phyloP scores from a whole-genome alignment of 2,797 vertebrate genomes.

The Gouania willdenowi region DNA sequence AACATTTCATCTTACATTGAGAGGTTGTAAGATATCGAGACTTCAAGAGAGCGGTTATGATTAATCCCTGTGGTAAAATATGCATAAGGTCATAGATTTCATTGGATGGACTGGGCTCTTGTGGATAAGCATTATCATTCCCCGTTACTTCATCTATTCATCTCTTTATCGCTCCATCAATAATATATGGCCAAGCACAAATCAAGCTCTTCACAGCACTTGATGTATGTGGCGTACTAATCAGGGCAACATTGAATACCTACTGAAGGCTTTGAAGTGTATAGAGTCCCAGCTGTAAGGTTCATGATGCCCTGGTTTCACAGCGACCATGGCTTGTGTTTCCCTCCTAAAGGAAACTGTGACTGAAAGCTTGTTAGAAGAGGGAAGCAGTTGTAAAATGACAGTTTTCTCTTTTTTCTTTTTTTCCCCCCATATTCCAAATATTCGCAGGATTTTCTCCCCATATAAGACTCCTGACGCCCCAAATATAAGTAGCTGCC shows the following conservation, averaged over 20 bases:
- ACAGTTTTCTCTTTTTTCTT: slow-evolving; percentile 20
- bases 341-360: too few relatives aligned
- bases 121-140: slow-evolving; percentile 24
- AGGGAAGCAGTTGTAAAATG: slow-evolving; percentile 5
- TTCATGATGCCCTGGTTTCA: too few relatives aligned
- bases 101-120: slow-evolving; percentile 16
- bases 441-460: slow-evolving; percentile 43
- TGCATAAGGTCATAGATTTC: slow-evolving; percentile 36
- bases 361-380: too few relatives aligned
- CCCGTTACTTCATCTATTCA: too few relatives aligned
- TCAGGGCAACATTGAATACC: slow-evolving; percentile 11
- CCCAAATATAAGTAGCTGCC: slow-evolving; percentile 36
- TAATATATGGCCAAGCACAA: slow-evolving; percentile 39
- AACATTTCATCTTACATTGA: slow-evolving; percentile 47
- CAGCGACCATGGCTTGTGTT: too few relatives aligned
- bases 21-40: slow-evolving; percentile 20
- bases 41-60: slow-evolving; percentile 25
- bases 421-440: slow-evolving; percentile 26
- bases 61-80: slow-evolving; percentile 48
- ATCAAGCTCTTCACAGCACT: slow-evolving; percentile 26
- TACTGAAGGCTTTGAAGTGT: not conserved
- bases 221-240: slow-evolving; percentile 20
- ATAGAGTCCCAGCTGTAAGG: not conserved
- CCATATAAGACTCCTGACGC: slow-evolving; percentile 2
- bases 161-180: slow-evolving; percentile 38